A percentile compares a stretch with the other conserved stretches of the same genome.
Evolutionary conservation across 1,140 invertebrate genomes (phyloP).

Genomic region (Acromyrmex heyeri): DNA sequence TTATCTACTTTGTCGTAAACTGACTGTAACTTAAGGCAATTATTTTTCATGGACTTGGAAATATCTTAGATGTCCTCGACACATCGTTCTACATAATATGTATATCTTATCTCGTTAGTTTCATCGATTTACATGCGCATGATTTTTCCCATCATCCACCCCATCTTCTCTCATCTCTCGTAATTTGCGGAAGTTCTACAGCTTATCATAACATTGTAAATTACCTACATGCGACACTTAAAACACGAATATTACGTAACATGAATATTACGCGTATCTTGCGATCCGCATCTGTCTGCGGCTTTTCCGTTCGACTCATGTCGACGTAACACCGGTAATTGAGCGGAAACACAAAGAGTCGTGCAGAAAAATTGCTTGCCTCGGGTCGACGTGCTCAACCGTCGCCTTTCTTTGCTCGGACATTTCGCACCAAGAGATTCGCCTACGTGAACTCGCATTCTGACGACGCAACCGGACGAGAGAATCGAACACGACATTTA

Average conservation of each 20-base stretch:
- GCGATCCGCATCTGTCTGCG: neutral
- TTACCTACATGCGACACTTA: neutral
- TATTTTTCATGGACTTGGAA: constrained; percentile 5
- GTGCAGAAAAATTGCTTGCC: constrained; percentile 58
- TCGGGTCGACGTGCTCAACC: constrained; percentile 23
- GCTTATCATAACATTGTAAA: neutral
- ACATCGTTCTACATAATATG: neutral
- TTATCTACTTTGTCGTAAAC: constrained; percentile 2
- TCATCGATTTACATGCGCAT: neutral
- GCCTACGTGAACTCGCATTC: constrained; percentile 40
- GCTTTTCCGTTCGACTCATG: neutral
- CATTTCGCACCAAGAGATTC: constrained; percentile 39
- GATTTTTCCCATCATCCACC: neutral
- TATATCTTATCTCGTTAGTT: constrained; percentile 11
- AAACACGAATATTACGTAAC: neutral
- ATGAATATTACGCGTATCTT: neutral
- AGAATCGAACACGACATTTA: neutral
- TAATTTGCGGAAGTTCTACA: neutral
- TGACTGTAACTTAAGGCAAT: neutral
- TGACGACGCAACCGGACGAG: neutral
- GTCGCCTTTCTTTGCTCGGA: neutral
- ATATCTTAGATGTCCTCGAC: neutral
- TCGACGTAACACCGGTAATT: constrained; percentile 62
- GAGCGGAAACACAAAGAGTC: constrained; percentile 65
- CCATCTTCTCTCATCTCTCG: neutral